These are phyloP conservation scores for Rhingia campestris DNA, from an alignment of 2,888 invertebrate genomes.

Conservation along the genomic window DNA sequence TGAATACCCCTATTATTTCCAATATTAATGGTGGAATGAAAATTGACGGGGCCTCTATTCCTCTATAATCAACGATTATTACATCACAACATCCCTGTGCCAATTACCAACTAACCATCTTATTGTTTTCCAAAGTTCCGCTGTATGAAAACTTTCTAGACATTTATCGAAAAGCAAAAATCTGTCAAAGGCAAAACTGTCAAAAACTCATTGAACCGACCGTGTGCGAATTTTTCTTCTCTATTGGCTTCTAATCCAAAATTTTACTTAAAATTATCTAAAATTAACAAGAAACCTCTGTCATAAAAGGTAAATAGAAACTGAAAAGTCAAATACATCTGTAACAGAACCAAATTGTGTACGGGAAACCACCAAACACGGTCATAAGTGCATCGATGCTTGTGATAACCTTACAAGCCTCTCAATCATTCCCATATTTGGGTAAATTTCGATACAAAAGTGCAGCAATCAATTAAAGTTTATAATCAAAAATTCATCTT, in stretches of 20 bases:
- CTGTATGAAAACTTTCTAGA: conserved; percentile 25
- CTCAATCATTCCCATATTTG: background rate
- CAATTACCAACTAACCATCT: too few species aligned
- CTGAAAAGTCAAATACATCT: background rate
- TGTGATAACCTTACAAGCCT: background rate
- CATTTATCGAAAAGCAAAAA: conserved; percentile 21
- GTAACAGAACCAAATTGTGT: too few species aligned
- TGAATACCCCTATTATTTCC: too few species aligned
- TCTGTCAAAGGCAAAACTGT: conserved; percentile 23
- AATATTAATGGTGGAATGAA: too few species aligned
- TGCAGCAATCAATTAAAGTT: too few species aligned
- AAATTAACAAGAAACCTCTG: background rate
- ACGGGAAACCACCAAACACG: too few species aligned
- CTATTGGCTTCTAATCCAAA: conserved; percentile 5
- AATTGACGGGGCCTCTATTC: too few species aligned
- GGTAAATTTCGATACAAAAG: background rate
- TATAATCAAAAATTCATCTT: too few species aligned
- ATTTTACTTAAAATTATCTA: background rate
- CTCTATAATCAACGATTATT: too few species aligned
- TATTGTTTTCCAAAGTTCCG: too few species aligned
- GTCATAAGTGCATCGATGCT: background rate
- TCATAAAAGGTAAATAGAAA: conserved; percentile 26
- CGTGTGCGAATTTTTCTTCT: conserved; percentile 57
- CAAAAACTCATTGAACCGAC: conserved; percentile 32
- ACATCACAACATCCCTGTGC: too few species aligned